Base-by-base conservation (phyloP, 2,888 invertebrate genomes). In the Chromoteleia sp. region DNA sequence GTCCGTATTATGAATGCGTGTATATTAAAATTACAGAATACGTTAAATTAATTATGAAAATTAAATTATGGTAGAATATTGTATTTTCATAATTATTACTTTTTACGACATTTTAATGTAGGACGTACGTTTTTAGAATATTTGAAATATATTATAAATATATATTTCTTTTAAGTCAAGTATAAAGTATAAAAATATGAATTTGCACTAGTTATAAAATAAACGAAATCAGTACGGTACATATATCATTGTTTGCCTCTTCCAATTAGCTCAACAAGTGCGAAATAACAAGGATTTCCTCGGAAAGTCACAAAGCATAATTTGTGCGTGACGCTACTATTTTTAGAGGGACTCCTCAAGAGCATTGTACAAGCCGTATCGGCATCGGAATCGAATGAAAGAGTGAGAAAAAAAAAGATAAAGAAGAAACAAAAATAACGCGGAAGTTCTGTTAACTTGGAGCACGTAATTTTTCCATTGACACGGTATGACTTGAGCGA, bases 221-320 rank as follows among this genome's bases (percentile, higher is more conserved):
- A 15, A 56, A 36, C 14, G 6, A 6, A 48, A 63, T 48, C 48
- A 45, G 12, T 39, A 14, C 59, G 48, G n/a, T n/a, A n/a, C n/a
- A 33, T 17, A 29, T 25, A 39, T 52, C 52, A 67, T 67, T 67
- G 67, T 67, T 67, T 67, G 39, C 6, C 52, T 52, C 29, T 19
- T 63, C 8, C 52, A 67, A 52, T 67, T 52, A 52, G 36, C 29
- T 39, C 67, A 67, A 67, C 52, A 67, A 67, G 67, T 67, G 52
- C 25, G 52, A 48, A 5, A 25, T 29, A 52, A 52, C 52, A 39
- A 67, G 67, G 52, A 48, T 50, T 65, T 50, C 25, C 25, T 33
- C 65, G 50, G 65, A 63, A 30, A 30, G 63, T 61, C 59, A 4
- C 41, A 12, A 10, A 25, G 10, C 8, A 39, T 17, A 50, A 50